Base-by-base conservation (phyloP, 1,140 invertebrate genomes). In the Agraylea sexmaculata region DNA sequence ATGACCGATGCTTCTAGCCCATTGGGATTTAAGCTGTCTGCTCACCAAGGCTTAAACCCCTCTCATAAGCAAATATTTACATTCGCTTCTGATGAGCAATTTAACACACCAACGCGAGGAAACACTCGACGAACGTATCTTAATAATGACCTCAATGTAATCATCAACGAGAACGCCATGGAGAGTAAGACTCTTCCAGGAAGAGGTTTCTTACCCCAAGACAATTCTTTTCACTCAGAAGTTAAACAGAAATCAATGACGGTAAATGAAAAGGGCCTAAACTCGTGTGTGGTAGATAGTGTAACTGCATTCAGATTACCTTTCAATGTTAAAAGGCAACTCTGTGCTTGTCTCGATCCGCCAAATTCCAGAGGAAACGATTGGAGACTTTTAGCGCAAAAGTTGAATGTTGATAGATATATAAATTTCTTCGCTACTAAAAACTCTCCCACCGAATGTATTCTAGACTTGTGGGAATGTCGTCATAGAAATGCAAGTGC, bases 381-480 rank as follows among this genome's bases (percentile, higher is more conserved):
- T 57, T 97, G 91, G 92, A 72, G 91, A 49, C 78, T 93, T 71
- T 64, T 96, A 39, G 91, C 91, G 16, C 83, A 90, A 55, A 84
- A 85, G 54, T 73, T 96, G 19, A 80, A 80, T 57, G 80, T 93
- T 30, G 84, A 92, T 66, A 83, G 87, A 56, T 94, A 93, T 63
- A 91, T 93, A 45, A 92, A 93, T 62, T 96, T 88, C 66, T 94
- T 96, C 60, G 90, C 91, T 15, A 93, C 89, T 31, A 94, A 94
- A 60, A 75, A 82, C 39, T 94, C 89, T 44, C 92, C 92, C 11
- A 94, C 91, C 34, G 91, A 95, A 54, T 84, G 89, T 60, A 91
- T 97, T 53, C 71, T 97, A 49, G 89, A 94, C 62, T 65, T 97
- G 50, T 97, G 91, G 92, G 88, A 95, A 62, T 90, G 90, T 42